Conservation (phyloP, 1,140 invertebrate genomes). For the Drosophila tani region DNA sequence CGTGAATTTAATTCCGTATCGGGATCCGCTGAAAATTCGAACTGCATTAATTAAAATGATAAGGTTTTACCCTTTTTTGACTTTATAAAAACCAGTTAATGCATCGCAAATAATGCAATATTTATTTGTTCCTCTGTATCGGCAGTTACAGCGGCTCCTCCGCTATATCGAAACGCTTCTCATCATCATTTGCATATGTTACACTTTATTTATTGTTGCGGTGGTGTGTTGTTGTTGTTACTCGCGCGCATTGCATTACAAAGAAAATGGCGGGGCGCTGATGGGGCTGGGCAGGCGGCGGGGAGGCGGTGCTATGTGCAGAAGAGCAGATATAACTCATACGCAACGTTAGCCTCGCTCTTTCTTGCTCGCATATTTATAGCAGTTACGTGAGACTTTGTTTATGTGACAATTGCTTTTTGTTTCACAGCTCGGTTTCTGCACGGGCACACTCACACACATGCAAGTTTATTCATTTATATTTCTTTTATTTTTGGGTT, state of each 20-base stretch:
- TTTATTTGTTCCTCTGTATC: constrained; percentile 27
- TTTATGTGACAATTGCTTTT: constrained; percentile 83
- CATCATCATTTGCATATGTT: constrained; percentile 83
- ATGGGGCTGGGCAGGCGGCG: not conserved
- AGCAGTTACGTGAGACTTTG: constrained; percentile 80
- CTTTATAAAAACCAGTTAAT: constrained; percentile 2
- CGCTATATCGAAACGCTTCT: constrained; percentile 64
- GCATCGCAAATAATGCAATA: not conserved
- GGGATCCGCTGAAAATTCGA: not conserved
- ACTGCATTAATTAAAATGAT: not conserved
- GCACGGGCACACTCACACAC: constrained; percentile 34
- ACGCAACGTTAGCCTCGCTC: constrained; percentile 77
- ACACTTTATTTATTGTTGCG: constrained; percentile 80
- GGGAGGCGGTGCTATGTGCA: constrained; percentile 1
- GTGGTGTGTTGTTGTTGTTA: constrained; percentile 47
- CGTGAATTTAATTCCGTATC: not conserved
- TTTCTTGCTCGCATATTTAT: constrained; percentile 71
- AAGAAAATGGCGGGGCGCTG: constrained; percentile 31
- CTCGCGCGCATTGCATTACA: constrained; percentile 72
- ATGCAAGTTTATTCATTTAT: constrained; percentile 54
- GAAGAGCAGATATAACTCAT: constrained; percentile 71
- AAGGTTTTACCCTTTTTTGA: not conserved
- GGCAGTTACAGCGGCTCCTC: constrained; percentile 1
- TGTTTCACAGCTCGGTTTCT: constrained; percentile 60
- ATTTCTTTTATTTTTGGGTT: constrained; percentile 22